Percentiles rank a stretch among this genome's conserved stretches.
Conservation (phyloP, 2,113 vertebrate genomes). For the Xiphophorus maculatus region DNA sequence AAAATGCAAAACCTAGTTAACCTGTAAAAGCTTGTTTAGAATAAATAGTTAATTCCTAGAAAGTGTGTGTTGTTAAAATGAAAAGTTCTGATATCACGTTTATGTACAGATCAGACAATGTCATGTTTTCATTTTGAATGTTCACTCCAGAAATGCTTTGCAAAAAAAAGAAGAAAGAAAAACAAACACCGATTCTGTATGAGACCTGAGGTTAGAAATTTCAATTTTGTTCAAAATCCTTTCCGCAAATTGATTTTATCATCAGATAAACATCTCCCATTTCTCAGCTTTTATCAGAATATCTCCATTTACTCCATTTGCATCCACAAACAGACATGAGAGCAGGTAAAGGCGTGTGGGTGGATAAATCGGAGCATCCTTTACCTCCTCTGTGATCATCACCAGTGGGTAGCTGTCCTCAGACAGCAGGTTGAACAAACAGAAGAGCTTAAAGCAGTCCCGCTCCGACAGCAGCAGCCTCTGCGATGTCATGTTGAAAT, state of each 20-base stretch:
- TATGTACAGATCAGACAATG: no score
- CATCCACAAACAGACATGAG: neutral
- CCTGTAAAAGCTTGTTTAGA: no score
- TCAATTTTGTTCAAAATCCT: neutral
- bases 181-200: neutral
- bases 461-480: constrained; percentile 65
- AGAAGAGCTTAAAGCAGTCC: constrained; percentile 84
- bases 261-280: neutral
- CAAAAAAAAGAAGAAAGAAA: no score
- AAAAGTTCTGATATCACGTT: no score
- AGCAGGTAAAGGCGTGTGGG: neutral
- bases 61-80: no score
- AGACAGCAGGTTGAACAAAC: constrained; percentile 84
- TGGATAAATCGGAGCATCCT: neutral
- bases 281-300: neutral
- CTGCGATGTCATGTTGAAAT: constrained; percentile 59
- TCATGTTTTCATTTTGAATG: no score
- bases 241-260: no score
- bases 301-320: neutral
- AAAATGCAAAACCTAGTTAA: no score
- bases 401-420: constrained; percentile 83
- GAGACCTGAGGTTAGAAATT: neutral
- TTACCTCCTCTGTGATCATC: constrained; percentile 82
- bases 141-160: no score
- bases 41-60: no score